A percentile compares a stretch with the other conserved stretches of the same genome.
Evolutionary conservation across 2,797 vertebrate species (phyloP).

Genomic region (Vireo griseus): DNA sequence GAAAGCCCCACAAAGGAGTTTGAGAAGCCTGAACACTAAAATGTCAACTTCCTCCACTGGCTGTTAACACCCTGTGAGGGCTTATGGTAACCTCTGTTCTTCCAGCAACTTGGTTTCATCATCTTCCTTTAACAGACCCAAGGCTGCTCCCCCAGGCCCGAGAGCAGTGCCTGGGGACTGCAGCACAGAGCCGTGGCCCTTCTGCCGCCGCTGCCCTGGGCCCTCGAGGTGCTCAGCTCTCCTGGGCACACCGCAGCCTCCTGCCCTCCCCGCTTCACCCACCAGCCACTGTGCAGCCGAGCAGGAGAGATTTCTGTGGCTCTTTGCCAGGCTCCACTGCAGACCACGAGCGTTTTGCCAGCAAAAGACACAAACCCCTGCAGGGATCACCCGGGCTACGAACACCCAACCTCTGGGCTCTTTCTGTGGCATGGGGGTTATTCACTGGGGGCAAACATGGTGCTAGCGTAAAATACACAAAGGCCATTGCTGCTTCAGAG

Average conservation of each 20-base stretch:
- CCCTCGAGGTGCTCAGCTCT: too few species aligned
- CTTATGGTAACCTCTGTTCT: not conserved
- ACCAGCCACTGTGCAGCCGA: accelerated
- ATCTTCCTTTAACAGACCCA: not conserved
- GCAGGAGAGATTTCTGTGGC: not conserved
- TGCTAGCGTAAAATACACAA: not conserved
- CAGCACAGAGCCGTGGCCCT: not conserved
- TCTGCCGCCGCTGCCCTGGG: not conserved
- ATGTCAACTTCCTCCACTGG: not conserved
- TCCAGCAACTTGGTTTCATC: not conserved
- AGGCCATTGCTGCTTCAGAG: not conserved
- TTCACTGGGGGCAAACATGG: not conserved
- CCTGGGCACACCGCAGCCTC: not conserved
- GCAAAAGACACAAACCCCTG: not conserved
- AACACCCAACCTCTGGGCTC: not conserved
- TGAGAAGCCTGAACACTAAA: not conserved
- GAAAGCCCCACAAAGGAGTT: accelerated
- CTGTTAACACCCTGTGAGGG: not conserved
- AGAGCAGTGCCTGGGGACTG: not conserved
- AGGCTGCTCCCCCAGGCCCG: not conserved
- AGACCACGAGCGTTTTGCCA: not conserved
- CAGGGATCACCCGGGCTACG: not conserved
- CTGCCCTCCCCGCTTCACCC: not conserved
- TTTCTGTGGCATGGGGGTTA: not conserved
- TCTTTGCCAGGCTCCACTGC: not conserved